A percentile compares a stretch with the other conserved stretches of the same genome.
Conservation (phyloP, 1,140 invertebrate species). For the Microplitis demolitor region DNA sequence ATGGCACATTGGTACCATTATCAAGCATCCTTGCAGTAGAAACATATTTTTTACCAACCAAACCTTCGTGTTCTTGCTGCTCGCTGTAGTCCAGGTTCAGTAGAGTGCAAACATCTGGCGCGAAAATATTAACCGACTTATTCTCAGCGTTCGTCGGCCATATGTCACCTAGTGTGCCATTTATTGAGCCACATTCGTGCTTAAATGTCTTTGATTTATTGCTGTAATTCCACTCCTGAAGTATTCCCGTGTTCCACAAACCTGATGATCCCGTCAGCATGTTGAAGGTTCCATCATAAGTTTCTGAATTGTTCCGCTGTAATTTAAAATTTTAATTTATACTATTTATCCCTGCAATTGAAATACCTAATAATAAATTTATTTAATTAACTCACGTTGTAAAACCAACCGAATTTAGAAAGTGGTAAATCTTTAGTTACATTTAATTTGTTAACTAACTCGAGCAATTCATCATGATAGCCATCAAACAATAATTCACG, state of each 20-base stretch:
- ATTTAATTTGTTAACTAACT: conserved; percentile 65
- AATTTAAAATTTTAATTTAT: conserved; percentile 25
- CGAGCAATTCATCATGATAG: conserved; percentile 71
- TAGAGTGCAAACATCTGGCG: conserved; percentile 72
- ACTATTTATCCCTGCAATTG: background rate
- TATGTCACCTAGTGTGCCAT: conserved; percentile 76
- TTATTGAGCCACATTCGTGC: conserved; percentile 67
- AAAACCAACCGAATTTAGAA: conserved; percentile 80
- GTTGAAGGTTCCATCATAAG: conserved; percentile 76
- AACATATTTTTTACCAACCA: conserved; percentile 67
- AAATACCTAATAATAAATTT: background rate
- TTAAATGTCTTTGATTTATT: conserved; percentile 64
- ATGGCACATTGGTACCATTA: conserved; percentile 70
- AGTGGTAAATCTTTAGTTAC: conserved; percentile 66
- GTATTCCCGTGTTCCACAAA: conserved; percentile 67
- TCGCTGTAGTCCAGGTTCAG: conserved; percentile 52
- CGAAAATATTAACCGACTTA: conserved; percentile 67
- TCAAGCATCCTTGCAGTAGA: conserved; percentile 69
- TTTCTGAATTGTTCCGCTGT: conserved; percentile 71
- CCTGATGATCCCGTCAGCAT: conserved; percentile 73
- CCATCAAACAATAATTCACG: conserved; percentile 76
- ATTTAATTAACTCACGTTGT: conserved; percentile 55
- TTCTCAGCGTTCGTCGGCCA: conserved; percentile 71
- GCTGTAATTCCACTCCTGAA: conserved; percentile 71
- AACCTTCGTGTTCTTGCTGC: conserved; percentile 53